phyloP scores from a whole-genome alignment of 1,140 invertebrate genomes.

The Euschistus heros region DNA sequence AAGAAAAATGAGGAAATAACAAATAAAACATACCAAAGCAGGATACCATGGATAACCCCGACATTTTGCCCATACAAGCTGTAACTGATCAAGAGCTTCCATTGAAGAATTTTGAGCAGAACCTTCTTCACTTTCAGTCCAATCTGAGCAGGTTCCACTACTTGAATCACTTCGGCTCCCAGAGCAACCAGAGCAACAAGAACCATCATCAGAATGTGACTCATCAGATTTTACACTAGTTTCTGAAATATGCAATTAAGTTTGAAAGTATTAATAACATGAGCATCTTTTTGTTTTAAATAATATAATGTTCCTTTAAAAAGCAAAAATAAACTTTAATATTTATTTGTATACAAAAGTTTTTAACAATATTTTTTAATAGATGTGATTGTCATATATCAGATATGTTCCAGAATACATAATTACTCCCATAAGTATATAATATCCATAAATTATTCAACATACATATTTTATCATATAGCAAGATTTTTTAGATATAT shows the following conservation, averaged over 20 bases:
- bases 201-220: constrained; percentile 34
- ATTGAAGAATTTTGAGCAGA: constrained; percentile 15
- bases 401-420: too few relatives aligned
- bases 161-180: constrained; percentile 25
- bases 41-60: constrained; percentile 95
- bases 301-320: constrained; percentile 29
- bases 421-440: too few relatives aligned
- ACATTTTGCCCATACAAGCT: constrained; percentile 94
- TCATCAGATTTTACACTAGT: constrained; percentile 30
- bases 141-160: constrained; percentile 21
- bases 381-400: too few relatives aligned
- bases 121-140: constrained; percentile 17
- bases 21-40: constrained; percentile 51
- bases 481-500: too few relatives aligned
- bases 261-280: not conserved
- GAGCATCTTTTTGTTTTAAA: constrained; percentile 30
- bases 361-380: too few relatives aligned
- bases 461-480: too few relatives aligned
- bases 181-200: constrained; percentile 29
- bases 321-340: not conserved
- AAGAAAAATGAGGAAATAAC: too few relatives aligned
- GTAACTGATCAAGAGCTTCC: constrained; percentile 40
- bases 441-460: too few relatives aligned
- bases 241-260: not conserved
- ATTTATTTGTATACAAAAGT: too few relatives aligned